These are phyloP conservation scores for Donacobius atricapilla DNA, from an alignment of 2,113 vertebrate genomes.

Conservation along the genomic window DNA sequence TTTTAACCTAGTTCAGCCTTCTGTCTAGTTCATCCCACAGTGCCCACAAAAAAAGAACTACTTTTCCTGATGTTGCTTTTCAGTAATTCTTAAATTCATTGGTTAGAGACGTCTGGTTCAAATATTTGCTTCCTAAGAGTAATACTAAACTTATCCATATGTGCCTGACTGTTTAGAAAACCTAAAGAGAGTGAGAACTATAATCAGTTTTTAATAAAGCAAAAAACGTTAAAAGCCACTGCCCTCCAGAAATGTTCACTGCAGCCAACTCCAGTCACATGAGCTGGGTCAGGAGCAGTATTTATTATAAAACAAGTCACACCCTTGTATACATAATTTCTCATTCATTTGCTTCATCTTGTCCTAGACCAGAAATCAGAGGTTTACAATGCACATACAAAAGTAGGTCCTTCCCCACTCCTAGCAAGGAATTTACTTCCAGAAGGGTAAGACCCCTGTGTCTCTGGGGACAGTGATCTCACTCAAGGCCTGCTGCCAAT, in stretches of 20 bases:
- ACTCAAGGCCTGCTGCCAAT: slow-evolving; percentile 15
- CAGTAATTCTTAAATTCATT: background rate
- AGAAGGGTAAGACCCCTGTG: background rate
- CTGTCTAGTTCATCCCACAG: background rate
- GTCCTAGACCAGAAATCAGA: background rate
- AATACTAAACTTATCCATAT: background rate
- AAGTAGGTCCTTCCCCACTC: background rate
- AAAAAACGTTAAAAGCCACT: background rate
- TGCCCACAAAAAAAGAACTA: background rate
- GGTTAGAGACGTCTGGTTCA: background rate
- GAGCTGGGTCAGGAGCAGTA: background rate
- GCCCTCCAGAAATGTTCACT: background rate
- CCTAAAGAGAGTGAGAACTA: background rate
- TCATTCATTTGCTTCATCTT: background rate
- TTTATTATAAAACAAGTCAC: slow-evolving; percentile 16
- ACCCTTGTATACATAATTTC: background rate
- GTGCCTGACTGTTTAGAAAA: background rate
- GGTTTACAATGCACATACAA: background rate
- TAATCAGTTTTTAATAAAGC: background rate
- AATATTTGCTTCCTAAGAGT: background rate
- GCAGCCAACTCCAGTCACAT: background rate
- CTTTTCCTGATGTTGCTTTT: background rate
- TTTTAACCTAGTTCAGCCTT: background rate
- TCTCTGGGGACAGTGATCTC: slow-evolving; percentile 35
- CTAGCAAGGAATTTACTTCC: background rate